Evolutionary conservation across 2,888 invertebrate species (phyloP).

Genomic region (Agrochola circellaris): DNA sequence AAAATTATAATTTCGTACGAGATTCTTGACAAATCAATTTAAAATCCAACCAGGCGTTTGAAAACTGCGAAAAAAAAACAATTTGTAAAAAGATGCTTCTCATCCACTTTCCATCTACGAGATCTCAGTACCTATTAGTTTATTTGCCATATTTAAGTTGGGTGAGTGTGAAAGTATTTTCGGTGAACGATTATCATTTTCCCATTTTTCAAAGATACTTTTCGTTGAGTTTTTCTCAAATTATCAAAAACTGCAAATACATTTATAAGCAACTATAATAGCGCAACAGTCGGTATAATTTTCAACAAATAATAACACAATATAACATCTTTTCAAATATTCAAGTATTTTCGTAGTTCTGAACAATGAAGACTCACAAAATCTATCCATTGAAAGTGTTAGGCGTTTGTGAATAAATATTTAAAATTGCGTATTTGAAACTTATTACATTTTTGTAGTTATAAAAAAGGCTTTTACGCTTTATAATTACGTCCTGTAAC

Average conservation of each 20-base stretch:
- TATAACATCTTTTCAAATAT: not conserved
- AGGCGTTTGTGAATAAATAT: slow-evolving; percentile 52
- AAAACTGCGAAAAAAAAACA: not conserved
- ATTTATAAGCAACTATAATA: slow-evolving; percentile 4
- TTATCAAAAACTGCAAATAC: not conserved
- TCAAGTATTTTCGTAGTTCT: slow-evolving; percentile 9
- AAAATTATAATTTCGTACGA: not conserved
- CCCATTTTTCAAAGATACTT: not conserved
- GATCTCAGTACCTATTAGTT: slow-evolving; percentile 14
- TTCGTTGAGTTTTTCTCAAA: not conserved
- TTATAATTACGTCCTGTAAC: slow-evolving; percentile 72
- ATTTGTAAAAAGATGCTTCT: not conserved
- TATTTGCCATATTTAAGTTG: not conserved
- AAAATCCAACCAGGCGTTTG: not conserved
- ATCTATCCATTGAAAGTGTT: slow-evolving; percentile 26
- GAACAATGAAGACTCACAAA: slow-evolving; percentile 3
- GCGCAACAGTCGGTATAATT: slow-evolving; percentile 29
- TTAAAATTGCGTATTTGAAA: slow-evolving; percentile 50
- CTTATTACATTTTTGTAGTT: slow-evolving; percentile 62
- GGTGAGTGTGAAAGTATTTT: not conserved
- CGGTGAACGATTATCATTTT: slow-evolving; percentile 18
- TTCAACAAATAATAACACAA: slow-evolving; percentile 1
- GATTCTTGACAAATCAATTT: not conserved
- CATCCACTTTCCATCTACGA: not conserved
- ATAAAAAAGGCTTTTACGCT: slow-evolving; percentile 65